Base-by-base conservation (phyloP, 2,113 vertebrate genomes). In the Pycnonotus jocosus region DNA sequence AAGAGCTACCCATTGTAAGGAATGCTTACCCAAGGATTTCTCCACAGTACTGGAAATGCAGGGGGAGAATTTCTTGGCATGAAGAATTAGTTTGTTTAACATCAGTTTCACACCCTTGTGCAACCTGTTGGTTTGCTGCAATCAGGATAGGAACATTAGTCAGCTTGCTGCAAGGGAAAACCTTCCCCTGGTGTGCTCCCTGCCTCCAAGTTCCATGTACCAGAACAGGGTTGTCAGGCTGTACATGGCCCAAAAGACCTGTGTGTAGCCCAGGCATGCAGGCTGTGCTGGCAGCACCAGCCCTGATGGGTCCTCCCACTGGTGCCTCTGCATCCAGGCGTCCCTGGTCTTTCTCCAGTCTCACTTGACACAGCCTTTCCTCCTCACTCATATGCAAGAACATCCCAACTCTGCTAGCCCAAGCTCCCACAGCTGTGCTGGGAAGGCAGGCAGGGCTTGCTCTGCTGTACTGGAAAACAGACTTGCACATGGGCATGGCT, bases 401-500 rank as follows among this genome's bases (percentile, higher is more conserved):
- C 9, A 71, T 17, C 35, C 20, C 25, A 22, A 5, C 13, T 31
- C 48, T 40, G 25, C 11, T 40, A 48, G 16, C 40, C 66, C 17
- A 42, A 64, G 35, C 48, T 71, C 7, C 17, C 35, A 42, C 4
- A 64, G 50, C 11, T 64, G 25, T 71, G 7, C 20, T 4, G 4
- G 20, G 57, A 35, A 56, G 31, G 17, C 14, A 80, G 13, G 23
- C 35, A 48, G 35, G 7, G 21, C 9, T 56, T 64, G 6, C 11
- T 56, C 9, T 42, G 15, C 14, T 42, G 9, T 56, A 27, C 57
- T 80, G 35, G 21, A 37, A 6, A 8, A 15, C 16, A 8, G n/a
- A n/a, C 8, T 35, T 33, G 6, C 14, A 30, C 11, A 12, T 27
- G 30, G 16, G 8, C 20, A 25, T 0, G 0, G 31, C 17, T 27